Evolutionary conservation across 2,888 invertebrate genomes (phyloP).

Genomic region (Andrena hattorfiana): DNA sequence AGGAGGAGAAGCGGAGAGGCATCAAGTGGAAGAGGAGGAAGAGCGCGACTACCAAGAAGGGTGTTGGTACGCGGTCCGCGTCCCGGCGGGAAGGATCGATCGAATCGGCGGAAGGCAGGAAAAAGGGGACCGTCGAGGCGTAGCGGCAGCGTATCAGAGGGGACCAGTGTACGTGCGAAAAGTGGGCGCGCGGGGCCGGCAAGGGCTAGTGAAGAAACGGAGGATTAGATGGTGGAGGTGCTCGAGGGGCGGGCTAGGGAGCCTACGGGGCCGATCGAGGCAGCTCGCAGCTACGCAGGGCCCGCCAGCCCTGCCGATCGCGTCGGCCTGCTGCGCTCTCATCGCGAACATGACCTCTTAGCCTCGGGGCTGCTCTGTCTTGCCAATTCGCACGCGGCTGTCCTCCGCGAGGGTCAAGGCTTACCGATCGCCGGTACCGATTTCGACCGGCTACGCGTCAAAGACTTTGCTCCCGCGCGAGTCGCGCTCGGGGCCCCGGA

Average conservation of each 20-base stretch:
- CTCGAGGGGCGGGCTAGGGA: slow-evolving; percentile 82
- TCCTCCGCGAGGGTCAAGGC: background rate
- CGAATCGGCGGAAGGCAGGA: background rate
- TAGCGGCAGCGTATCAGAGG: background rate
- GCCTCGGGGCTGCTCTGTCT: background rate
- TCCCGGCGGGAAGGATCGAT: background rate
- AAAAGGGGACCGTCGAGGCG: background rate
- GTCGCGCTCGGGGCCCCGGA: background rate
- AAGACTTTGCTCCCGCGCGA: background rate
- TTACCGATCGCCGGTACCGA: background rate
- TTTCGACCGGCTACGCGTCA: background rate
- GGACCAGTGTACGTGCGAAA: background rate
- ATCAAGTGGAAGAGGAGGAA: slow-evolving; percentile 45
- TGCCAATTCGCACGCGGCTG: background rate
- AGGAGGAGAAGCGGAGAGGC: slow-evolving; percentile 13
- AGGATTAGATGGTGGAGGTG: slow-evolving; percentile 83
- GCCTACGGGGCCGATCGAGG: slow-evolving; percentile 83
- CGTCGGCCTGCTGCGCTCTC: slow-evolving; percentile 1
- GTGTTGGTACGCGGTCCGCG: background rate
- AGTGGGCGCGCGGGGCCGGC: slow-evolving; percentile 64
- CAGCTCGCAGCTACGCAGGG: slow-evolving; percentile 80
- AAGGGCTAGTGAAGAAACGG: slow-evolving; percentile 70
- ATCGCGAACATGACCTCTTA: slow-evolving; percentile 31
- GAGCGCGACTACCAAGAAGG: background rate
- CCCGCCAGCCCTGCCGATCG: slow-evolving; percentile 51